Conservation (phyloP, 1,140 invertebrate genomes). For the Drosophila suzukii region DNA sequence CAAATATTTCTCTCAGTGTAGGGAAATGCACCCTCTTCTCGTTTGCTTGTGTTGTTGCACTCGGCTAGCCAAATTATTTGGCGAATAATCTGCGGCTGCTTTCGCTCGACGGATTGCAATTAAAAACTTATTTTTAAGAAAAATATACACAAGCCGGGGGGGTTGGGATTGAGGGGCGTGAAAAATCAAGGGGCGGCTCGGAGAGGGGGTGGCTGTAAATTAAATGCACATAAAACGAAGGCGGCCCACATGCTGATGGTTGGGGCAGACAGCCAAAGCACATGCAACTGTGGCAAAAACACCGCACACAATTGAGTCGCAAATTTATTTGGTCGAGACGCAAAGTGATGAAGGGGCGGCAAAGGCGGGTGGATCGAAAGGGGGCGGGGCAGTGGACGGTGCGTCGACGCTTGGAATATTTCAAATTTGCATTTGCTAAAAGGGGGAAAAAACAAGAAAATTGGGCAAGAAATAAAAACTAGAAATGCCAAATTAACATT, state of each 20-base stretch:
- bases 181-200: conserved; percentile 6
- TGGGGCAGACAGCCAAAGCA: conserved; percentile 51
- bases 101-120: conserved; percentile 72
- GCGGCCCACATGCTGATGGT: conserved; percentile 65
- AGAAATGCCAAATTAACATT: conserved; percentile 69
- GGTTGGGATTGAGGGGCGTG: conserved; percentile 2
- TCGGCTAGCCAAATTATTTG: conserved; percentile 78
- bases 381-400: background rate
- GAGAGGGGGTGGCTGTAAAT: conserved; percentile 47
- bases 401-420: conserved; percentile 62
- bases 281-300: conserved; percentile 31
- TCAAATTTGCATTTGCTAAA: conserved; percentile 67
- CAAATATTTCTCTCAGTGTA: background rate
- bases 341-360: conserved; percentile 21
- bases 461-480: conserved; percentile 30
- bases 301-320: conserved; percentile 70
- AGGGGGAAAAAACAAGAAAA: conserved; percentile 14
- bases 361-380: background rate
- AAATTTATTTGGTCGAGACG: conserved; percentile 71
- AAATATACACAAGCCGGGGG: conserved; percentile 36
- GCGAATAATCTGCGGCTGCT: conserved; percentile 78
- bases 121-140: conserved; percentile 83
- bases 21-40: conserved; percentile 21
- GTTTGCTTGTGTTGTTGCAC: conserved; percentile 19
- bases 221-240: conserved; percentile 77